Conservation (phyloP, 2,888 invertebrate species). For the Eupeodes latifasciatus region DNA sequence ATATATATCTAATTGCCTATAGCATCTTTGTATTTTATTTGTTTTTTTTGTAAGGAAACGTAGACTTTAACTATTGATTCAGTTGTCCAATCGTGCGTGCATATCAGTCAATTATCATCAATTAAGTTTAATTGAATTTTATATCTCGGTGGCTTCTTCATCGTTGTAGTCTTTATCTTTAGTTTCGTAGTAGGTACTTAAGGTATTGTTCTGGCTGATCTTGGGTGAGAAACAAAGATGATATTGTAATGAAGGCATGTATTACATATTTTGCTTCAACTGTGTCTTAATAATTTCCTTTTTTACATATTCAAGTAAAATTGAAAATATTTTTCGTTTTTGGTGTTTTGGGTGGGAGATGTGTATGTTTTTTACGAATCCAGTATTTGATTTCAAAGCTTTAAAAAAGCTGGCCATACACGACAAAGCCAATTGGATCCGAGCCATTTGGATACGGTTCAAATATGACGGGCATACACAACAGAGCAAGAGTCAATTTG, state of each 20-base stretch:
- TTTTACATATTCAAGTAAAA: too few species aligned
- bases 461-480: too few species aligned
- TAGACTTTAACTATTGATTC: slow-evolving; percentile 56
- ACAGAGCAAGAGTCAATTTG: too few species aligned
- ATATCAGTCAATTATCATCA: slow-evolving; percentile 75
- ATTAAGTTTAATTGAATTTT: slow-evolving; percentile 74
- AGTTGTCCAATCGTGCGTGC: slow-evolving; percentile 68
- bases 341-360: too few species aligned
- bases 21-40: slow-evolving; percentile 11
- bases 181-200: background rate
- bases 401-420: too few species aligned
- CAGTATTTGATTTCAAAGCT: too few species aligned
- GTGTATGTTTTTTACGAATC: too few species aligned
- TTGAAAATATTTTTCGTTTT: too few species aligned
- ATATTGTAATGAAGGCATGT: too few species aligned
- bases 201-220: slow-evolving; percentile 3
- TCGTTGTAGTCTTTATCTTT: slow-evolving; percentile 10
- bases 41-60: slow-evolving; percentile 49
- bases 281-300: background rate
- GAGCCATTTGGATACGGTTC: too few species aligned
- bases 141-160: slow-evolving; percentile 14
- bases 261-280: background rate
- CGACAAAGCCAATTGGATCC: too few species aligned
- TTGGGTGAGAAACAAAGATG: slow-evolving; percentile 24
- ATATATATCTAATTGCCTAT: background rate